Conservation (phyloP, 2,888 invertebrate species). For the Eremobia ochroleuca region DNA sequence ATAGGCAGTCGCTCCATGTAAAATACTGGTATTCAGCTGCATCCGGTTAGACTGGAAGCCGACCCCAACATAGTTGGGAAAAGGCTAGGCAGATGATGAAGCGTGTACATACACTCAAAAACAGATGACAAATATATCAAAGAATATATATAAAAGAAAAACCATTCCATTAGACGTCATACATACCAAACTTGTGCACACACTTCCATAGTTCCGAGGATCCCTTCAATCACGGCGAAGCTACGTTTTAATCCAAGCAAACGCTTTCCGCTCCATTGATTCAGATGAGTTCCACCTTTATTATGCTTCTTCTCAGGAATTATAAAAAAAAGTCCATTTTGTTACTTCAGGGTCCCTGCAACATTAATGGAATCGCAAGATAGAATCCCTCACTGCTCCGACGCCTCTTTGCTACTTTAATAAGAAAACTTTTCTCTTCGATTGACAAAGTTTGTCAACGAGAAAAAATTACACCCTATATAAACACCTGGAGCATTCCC, state of each 20-base stretch:
- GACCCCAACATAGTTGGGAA: no score
- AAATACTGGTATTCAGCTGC: no score
- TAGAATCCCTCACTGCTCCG: constrained; percentile 64
- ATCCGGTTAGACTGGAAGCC: no score
- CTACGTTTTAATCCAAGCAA: constrained; percentile 46
- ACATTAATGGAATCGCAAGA: constrained; percentile 71
- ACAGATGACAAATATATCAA: neutral
- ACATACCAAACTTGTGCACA: constrained; percentile 3
- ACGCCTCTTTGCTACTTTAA: constrained; percentile 73
- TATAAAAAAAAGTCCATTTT: constrained; percentile 42
- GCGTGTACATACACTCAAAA: neutral
- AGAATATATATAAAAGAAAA: neutral
- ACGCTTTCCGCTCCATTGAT: constrained; percentile 37
- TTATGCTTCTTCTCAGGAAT: constrained; percentile 35
- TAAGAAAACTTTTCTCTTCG: constrained; percentile 80
- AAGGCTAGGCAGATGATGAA: no score
- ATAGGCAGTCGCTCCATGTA: no score
- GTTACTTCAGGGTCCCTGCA: constrained; percentile 59
- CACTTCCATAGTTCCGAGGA: constrained; percentile 11
- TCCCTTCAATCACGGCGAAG: constrained; percentile 39
- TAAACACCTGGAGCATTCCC: constrained; percentile 63
- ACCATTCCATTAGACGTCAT: constrained; percentile 24
- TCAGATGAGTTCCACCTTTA: constrained; percentile 43
- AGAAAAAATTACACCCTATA: constrained; percentile 70
- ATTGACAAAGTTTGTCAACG: constrained; percentile 77